A percentile compares a stretch with the other conserved stretches of the same genome.
phyloP scores from a whole-genome alignment of 2,888 invertebrate species.

The Sinohyriopsis cumingii region DNA sequence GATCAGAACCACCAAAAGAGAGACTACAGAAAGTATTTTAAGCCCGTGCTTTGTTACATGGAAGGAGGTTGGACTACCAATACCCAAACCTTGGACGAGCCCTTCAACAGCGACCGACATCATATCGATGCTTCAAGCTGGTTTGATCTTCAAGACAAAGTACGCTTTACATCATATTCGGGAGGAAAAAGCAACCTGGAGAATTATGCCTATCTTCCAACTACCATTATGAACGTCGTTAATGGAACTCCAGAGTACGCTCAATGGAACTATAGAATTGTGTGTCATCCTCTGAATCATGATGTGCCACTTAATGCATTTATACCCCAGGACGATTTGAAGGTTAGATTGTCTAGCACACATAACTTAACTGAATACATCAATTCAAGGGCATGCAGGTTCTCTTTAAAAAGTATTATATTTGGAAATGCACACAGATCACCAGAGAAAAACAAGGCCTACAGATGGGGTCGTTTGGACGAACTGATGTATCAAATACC shows the following conservation, averaged over 20 bases:
- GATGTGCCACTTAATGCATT: conserved; percentile 34
- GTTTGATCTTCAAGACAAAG: conserved; percentile 51
- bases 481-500: conserved; percentile 53
- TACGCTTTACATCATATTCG: conserved; percentile 46
- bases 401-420: no score
- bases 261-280: conserved; percentile 60
- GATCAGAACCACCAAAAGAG: conserved; percentile 29
- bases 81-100: conserved; percentile 41
- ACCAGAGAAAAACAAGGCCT: conserved; percentile 9
- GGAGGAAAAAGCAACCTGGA: conserved; percentile 50
- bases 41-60: conserved; percentile 45
- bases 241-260: conserved; percentile 47
- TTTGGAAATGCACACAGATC: no score
- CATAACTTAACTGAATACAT: conserved; percentile 18
- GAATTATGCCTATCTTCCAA: conserved; percentile 56
- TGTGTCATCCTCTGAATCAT: conserved; percentile 41
- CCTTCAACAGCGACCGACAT: conserved; percentile 54
- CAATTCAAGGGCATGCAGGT: conserved; percentile 16
- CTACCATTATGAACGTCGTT: conserved; percentile 46
- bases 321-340: conserved; percentile 36
- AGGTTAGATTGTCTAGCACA: conserved; percentile 25
- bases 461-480: conserved; percentile 40
- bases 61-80: conserved; percentile 53
- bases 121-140: conserved; percentile 51
- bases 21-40: conserved; percentile 48